phyloP scores from a whole-genome alignment of 2,113 vertebrate genomes.

The Stegostoma tigrinum region DNA sequence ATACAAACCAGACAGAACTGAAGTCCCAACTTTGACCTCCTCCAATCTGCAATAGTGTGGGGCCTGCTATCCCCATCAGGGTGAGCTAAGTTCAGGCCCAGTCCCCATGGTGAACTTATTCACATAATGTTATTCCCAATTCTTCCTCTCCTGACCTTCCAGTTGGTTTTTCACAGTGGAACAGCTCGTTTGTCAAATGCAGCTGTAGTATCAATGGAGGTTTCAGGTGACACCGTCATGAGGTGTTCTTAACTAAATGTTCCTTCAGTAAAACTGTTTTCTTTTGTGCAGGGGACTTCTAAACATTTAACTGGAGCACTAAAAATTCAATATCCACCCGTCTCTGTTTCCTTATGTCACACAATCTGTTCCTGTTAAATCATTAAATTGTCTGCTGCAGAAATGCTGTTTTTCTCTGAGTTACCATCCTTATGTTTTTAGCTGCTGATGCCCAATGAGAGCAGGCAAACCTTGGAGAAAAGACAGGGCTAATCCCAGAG shows the following conservation, averaged over 20 bases:
- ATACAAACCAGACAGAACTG: neutral
- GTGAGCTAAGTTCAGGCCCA: neutral
- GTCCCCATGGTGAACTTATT: too few species aligned
- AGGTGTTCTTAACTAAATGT: neutral
- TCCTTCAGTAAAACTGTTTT: neutral
- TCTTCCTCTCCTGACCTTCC: neutral
- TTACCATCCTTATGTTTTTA: neutral
- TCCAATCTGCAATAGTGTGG: neutral
- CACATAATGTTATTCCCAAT: neutral
- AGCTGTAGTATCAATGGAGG: neutral
- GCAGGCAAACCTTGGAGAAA: slow-evolving; percentile 6
- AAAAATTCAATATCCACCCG: neutral
- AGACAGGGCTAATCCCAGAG: neutral
- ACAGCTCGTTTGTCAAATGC: neutral
- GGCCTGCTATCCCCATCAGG: neutral
- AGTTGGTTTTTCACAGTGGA: neutral
- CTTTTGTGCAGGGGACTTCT: neutral
- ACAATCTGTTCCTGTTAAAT: slow-evolving; percentile 22
- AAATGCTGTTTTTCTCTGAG: slow-evolving; percentile 10
- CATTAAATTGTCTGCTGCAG: neutral
- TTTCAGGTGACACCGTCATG: neutral
- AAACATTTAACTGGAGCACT: neutral
- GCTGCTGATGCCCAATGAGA: neutral
- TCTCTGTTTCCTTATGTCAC: slow-evolving; percentile 3
- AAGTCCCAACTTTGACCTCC: neutral